Percentiles rank a stretch among this genome's conserved stretches.
Evolutionary conservation across 2,113 vertebrate species (phyloP).

Genomic region (Lutjanus erythropterus): DNA sequence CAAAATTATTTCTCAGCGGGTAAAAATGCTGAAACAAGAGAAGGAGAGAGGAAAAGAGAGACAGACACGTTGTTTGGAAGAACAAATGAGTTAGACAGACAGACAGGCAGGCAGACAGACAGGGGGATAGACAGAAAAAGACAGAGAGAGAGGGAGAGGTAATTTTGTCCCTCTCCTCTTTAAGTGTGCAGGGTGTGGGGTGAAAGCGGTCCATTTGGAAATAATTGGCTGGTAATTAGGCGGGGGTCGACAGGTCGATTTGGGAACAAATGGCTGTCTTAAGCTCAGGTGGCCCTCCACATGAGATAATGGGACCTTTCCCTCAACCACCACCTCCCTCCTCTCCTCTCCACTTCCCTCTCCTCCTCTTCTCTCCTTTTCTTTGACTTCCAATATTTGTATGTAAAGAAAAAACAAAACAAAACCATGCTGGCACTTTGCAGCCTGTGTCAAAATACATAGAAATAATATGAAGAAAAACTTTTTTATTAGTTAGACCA

Average conservation of each 20-base stretch:
- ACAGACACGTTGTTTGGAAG: neutral
- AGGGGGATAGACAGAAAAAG: slow-evolving; percentile 17
- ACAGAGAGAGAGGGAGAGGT: slow-evolving; percentile 55
- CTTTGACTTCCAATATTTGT: slow-evolving; percentile 1
- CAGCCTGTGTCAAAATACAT: neutral
- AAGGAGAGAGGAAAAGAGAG: neutral
- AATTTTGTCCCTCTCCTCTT: slow-evolving; percentile 79
- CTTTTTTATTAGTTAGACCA: neutral
- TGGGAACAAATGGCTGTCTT: slow-evolving; percentile 89
- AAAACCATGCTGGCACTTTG: neutral
- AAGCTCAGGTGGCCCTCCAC: slow-evolving; percentile 88
- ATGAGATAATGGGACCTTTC: slow-evolving; percentile 84
- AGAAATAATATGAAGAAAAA: neutral
- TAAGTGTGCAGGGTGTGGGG: slow-evolving; percentile 75
- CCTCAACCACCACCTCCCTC: slow-evolving; percentile 12
- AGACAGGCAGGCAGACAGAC: slow-evolving; percentile 29
- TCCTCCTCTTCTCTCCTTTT: neutral
- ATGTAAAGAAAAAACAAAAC: neutral
- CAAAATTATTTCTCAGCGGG: slow-evolving; percentile 34
- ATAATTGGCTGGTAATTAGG: slow-evolving; percentile 94
- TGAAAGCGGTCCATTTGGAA: slow-evolving; percentile 84
- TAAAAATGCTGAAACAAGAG: slow-evolving; percentile 27
- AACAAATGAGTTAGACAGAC: neutral
- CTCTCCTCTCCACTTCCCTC: no score
- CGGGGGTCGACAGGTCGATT: slow-evolving; percentile 90